phyloP scores from a whole-genome alignment of 2,888 invertebrate species.

The Cylindroiulus punctatus region DNA sequence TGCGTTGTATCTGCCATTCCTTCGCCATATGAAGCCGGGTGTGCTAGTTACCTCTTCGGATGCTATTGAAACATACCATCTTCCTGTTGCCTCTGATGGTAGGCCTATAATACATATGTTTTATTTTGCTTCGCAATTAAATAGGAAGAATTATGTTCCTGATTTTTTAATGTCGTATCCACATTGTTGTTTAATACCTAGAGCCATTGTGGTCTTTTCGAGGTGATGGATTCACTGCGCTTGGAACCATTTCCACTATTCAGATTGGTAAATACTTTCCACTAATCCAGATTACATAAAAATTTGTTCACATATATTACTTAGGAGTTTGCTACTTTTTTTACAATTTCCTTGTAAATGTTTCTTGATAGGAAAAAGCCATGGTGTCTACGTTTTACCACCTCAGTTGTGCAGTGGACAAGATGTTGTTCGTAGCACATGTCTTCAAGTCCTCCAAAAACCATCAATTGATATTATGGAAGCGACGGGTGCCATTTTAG shows the following conservation, averaged over 20 bases:
- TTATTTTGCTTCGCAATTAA: neutral
- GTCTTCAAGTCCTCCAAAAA: constrained; percentile 67
- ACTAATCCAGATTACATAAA: no score
- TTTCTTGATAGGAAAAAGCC: constrained; percentile 59
- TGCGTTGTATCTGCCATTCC: constrained; percentile 66
- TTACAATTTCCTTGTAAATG: neutral
- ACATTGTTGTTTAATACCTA: neutral
- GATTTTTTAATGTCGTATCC: neutral
- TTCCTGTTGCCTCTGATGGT: constrained; percentile 35
- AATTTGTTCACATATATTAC: no score
- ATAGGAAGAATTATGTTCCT: neutral
- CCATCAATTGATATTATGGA: constrained; percentile 65
- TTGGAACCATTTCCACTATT: constrained; percentile 67
- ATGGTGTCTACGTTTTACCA: constrained; percentile 68
- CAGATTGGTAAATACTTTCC: constrained; percentile 63
- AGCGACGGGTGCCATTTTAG: constrained; percentile 64
- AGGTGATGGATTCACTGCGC: constrained; percentile 65
- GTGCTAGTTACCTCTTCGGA: constrained; percentile 67
- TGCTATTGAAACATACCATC: constrained; percentile 65
- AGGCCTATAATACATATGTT: neutral
- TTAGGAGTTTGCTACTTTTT: neutral
- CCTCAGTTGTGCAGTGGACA: neutral
- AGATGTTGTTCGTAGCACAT: constrained; percentile 24
- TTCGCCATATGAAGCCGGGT: constrained; percentile 65
- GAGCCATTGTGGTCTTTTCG: constrained; percentile 55